These are phyloP conservation scores for Neodiprion lecontei DNA, from an alignment of 1,140 invertebrate species.

Conservation along the genomic window DNA sequence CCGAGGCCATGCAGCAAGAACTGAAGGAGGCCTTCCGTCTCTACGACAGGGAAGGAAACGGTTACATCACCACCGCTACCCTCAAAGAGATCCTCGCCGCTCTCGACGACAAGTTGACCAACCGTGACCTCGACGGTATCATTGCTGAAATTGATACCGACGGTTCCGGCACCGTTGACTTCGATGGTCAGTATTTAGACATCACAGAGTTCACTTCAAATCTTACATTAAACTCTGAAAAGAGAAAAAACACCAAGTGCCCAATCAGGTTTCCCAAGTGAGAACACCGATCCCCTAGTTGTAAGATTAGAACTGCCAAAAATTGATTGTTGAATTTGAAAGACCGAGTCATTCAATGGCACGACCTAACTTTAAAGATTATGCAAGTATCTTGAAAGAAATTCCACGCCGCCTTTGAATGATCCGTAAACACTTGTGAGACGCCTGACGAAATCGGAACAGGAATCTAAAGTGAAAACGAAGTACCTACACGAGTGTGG, in stretches of 20 bases:
- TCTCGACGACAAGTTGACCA: slow-evolving; percentile 88
- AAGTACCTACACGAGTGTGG: too few relatives aligned
- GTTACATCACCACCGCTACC: slow-evolving; percentile 91
- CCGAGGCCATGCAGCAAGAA: slow-evolving; percentile 93
- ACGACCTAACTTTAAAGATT: too few relatives aligned
- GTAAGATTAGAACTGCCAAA: too few relatives aligned
- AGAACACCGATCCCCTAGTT: neutral
- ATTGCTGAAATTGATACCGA: slow-evolving; percentile 94
- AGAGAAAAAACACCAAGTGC: neutral
- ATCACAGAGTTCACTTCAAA: neutral
- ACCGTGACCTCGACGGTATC: slow-evolving; percentile 85
- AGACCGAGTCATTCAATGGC: too few relatives aligned
- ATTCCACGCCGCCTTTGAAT: too few relatives aligned
- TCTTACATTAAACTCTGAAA: slow-evolving; percentile 17
- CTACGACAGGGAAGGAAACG: slow-evolving; percentile 84
- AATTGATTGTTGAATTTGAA: too few relatives aligned
- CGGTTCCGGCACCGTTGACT: slow-evolving; percentile 90
- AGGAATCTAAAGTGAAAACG: too few relatives aligned
- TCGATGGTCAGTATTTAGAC: slow-evolving; percentile 70
- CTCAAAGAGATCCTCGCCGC: slow-evolving; percentile 90
- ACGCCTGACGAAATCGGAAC: too few relatives aligned
- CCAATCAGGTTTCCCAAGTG: slow-evolving; percentile 9
- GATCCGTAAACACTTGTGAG: too few relatives aligned
- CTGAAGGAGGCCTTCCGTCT: slow-evolving; percentile 92
- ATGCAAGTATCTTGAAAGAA: too few relatives aligned